Percentiles rank a stretch among this genome's conserved stretches.
phyloP scores from a whole-genome alignment of 2,113 vertebrate genomes.

The Alligator sinensis region DNA sequence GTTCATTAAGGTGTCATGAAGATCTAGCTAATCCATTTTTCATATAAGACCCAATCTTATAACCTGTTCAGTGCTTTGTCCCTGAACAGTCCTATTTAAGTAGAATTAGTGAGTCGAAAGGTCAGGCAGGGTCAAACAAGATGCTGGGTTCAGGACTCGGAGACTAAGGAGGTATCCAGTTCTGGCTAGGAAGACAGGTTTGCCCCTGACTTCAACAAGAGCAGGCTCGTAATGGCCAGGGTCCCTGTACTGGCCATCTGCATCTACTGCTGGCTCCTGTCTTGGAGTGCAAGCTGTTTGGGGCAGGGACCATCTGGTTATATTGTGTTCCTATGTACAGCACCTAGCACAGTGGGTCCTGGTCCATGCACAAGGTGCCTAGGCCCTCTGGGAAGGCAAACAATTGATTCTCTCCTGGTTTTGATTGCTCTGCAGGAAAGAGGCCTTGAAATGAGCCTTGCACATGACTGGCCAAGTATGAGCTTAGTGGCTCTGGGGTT shows the following conservation, averaged over 20 bases:
- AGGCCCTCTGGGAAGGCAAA: background rate
- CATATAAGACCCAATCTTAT: background rate
- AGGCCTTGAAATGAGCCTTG: background rate
- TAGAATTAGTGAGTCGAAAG: constrained; percentile 32
- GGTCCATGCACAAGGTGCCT: accelerated
- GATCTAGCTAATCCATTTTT: background rate
- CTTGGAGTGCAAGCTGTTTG: background rate
- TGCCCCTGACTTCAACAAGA: constrained; percentile 29
- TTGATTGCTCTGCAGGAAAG: background rate
- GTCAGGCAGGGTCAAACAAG: constrained; percentile 55
- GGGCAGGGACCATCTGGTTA: background rate
- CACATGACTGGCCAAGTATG: background rate
- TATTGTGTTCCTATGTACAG: background rate
- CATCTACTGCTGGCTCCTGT: constrained; percentile 45
- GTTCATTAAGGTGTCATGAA: background rate
- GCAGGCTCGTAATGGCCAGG: background rate
- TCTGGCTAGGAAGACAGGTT: constrained; percentile 70
- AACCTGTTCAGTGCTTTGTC: background rate
- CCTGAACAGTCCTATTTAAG: background rate
- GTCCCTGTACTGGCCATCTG: constrained; percentile 46
- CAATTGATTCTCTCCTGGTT: background rate
- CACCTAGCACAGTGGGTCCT: background rate
- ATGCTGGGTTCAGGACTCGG: constrained; percentile 57
- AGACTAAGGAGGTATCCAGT: constrained; percentile 64
- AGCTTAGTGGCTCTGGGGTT: background rate